These are phyloP conservation scores for Pelagia noctiluca DNA, from an alignment of 30 jellyfish, hydroid and myxozoan genomes.

Conservation along the genomic window DNA sequence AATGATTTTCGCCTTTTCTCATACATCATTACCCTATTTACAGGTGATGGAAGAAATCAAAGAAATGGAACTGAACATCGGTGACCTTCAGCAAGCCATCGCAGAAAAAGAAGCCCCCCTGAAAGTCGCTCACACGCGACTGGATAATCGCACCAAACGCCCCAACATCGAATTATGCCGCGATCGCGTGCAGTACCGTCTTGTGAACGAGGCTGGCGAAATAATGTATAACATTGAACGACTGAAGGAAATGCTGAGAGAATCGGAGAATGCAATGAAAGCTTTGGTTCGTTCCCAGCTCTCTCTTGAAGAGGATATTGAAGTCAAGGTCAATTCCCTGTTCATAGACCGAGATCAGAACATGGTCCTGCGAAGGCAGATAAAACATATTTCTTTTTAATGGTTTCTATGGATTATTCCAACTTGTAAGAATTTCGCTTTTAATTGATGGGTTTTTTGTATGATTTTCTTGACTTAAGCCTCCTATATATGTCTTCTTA, in stretches of 20 bases:
- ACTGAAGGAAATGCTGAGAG: slow-evolving; percentile 62
- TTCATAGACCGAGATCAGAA: slow-evolving; percentile 92
- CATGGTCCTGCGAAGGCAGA: slow-evolving; percentile 78
- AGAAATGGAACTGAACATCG: slow-evolving; percentile 87
- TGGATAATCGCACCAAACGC: slow-evolving; percentile 85
- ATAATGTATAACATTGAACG: slow-evolving; percentile 81
- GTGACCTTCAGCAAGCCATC: slow-evolving; percentile 73
- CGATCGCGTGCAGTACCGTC: slow-evolving; percentile 90
- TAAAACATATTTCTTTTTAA: slow-evolving; percentile 56
- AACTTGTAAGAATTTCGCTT: no score
- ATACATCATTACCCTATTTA: neutral
- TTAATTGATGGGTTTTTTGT: no score
- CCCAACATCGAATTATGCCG: slow-evolving; percentile 96
- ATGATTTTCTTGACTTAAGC: no score
- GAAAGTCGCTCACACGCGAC: slow-evolving; percentile 92
- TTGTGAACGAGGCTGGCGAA: slow-evolving; percentile 87
- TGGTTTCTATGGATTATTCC: no score
- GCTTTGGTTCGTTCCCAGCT: slow-evolving; percentile 81
- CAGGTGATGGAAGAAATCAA: slow-evolving; percentile 81
- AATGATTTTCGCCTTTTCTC: no score
- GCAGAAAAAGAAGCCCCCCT: slow-evolving; percentile 92
- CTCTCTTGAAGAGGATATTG: slow-evolving; percentile 87
- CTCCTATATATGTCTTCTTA: no score
- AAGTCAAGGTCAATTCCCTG: slow-evolving; percentile 76
- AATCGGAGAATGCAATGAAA: slow-evolving; percentile 78